These are phyloP conservation scores for Drosophila villosipedis DNA, from an alignment of 2,888 invertebrate species.

Conservation along the genomic window DNA sequence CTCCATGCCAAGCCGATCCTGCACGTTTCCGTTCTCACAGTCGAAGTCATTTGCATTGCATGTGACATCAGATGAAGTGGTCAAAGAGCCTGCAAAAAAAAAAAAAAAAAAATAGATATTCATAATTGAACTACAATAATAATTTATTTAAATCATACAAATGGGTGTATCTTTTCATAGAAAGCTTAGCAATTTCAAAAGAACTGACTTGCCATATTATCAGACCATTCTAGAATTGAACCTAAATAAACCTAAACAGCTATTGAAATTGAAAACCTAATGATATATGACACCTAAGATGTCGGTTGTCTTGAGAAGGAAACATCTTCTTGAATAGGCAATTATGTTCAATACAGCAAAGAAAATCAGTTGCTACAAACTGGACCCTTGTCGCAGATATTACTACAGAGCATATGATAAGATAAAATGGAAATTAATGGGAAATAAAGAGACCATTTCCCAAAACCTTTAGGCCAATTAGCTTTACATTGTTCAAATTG, in stretches of 20 bases:
- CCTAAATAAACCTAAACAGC: background rate
- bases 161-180: too few relatives aligned
- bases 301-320: background rate
- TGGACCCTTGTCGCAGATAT: too few relatives aligned
- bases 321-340: too few relatives aligned
- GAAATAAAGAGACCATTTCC: too few relatives aligned
- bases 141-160: too few relatives aligned
- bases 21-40: conserved; percentile 89
- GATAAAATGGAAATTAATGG: too few relatives aligned
- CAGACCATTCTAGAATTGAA: background rate
- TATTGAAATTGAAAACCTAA: too few relatives aligned
- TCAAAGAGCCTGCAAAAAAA: conserved; percentile 72
- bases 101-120: background rate
- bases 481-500: background rate
- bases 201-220: background rate
- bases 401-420: too few relatives aligned
- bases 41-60: conserved; percentile 89
- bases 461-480: too few relatives aligned
- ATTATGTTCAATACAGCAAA: too few relatives aligned
- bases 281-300: background rate
- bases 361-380: too few relatives aligned
- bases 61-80: conserved; percentile 83
- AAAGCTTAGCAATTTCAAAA: background rate
- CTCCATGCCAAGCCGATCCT: conserved; percentile 95
- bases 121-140: too few relatives aligned